These are phyloP conservation scores for Chaenocephalus aceratus DNA, from an alignment of 2,113 vertebrate species.

Conservation along the genomic window DNA sequence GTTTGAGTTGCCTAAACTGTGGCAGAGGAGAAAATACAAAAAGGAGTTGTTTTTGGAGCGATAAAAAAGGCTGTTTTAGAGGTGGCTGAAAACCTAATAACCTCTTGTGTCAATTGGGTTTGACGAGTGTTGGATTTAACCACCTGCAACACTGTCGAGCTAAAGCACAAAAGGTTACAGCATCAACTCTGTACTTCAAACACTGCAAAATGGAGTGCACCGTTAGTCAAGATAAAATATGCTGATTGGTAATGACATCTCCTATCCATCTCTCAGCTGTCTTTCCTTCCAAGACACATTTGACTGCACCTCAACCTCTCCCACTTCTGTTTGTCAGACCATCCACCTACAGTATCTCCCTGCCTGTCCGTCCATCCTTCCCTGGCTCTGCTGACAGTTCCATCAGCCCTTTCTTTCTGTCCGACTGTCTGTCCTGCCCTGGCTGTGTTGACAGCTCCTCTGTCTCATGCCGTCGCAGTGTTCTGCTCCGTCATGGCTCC, in stretches of 20 bases:
- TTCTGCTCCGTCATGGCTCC: constrained; percentile 79
- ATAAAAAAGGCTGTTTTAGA: not conserved
- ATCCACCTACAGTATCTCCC: constrained; percentile 35
- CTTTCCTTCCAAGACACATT: constrained; percentile 34
- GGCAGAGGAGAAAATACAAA: not conserved
- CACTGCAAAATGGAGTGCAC: not conserved
- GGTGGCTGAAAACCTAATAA: not conserved
- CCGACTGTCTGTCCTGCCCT: constrained; percentile 60
- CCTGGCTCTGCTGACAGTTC: constrained; percentile 64
- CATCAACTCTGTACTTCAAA: not conserved
- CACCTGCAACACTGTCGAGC: not conserved
- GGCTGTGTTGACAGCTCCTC: constrained; percentile 76
- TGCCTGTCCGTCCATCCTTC: constrained; percentile 64
- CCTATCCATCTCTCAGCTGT: constrained; percentile 33
- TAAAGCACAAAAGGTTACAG: constrained; percentile 8
- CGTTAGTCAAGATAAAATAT: constrained; percentile 30
- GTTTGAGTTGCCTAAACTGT: constrained; percentile 1
- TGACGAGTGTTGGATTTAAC: not conserved
- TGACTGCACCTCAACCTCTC: constrained; percentile 49
- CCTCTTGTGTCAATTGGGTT: not conserved
- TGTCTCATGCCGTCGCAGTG: constrained; percentile 69
- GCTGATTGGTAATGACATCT: constrained; percentile 33
- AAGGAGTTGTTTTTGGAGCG: not conserved
- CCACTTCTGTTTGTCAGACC: constrained; percentile 53
- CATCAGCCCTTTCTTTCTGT: constrained; percentile 56